A percentile compares a stretch with the other conserved stretches of the same genome.
These are phyloP conservation scores for Cerastis leucographa DNA, from an alignment of 2,888 invertebrate species.

Conservation along the genomic window DNA sequence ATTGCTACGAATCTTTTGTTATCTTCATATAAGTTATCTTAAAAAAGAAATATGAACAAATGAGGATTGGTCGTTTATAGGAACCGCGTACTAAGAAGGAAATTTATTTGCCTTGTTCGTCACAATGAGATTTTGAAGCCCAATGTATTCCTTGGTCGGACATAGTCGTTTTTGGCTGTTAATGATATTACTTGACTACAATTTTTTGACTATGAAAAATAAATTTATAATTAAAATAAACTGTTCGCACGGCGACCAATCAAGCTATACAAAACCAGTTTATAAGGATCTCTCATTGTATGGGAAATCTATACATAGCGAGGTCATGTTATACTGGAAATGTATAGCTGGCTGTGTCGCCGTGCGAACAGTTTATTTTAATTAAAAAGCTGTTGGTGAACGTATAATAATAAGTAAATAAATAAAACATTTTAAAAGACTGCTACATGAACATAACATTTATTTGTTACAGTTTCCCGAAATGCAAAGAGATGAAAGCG, in stretches of 20 bases:
- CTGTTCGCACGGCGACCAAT: too few species aligned
- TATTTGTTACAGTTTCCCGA: slow-evolving; percentile 31
- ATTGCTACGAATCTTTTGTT: not conserved
- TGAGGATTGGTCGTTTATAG: not conserved
- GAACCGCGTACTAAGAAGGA: not conserved
- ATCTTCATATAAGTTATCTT: not conserved
- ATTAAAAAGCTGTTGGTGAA: too few species aligned
- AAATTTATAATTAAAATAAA: too few species aligned
- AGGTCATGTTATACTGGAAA: too few species aligned
- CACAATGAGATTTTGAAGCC: not conserved
- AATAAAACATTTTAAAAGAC: not conserved
- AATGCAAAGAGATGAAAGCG: not conserved
- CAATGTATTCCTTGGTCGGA: not conserved
- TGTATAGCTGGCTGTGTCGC: too few species aligned
- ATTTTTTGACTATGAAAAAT: too few species aligned
- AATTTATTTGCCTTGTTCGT: not conserved
- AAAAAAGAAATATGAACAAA: not conserved
- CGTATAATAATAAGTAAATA: too few species aligned
- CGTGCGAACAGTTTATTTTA: too few species aligned
- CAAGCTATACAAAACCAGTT: too few species aligned
- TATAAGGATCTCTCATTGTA: too few species aligned
- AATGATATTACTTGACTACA: not conserved
- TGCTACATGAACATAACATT: not conserved
- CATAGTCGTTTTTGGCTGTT: not conserved
- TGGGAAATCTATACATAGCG: too few species aligned